Percentiles rank a stretch among this genome's conserved stretches.
These are phyloP conservation scores for Patella caerulea DNA, from an alignment of 2,888 invertebrate genomes.

Conservation along the genomic window DNA sequence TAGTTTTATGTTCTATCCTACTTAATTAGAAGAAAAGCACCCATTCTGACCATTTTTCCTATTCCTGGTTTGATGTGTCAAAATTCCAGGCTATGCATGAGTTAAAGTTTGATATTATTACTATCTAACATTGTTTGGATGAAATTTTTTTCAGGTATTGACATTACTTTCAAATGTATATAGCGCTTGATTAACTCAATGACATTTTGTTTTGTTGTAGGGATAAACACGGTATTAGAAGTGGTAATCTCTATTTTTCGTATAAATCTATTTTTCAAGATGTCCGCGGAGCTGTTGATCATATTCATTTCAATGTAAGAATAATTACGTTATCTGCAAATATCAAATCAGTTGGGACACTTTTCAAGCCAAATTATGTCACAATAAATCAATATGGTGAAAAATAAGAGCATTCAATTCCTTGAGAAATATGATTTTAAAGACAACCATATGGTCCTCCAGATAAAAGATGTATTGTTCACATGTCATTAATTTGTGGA, in stretches of 20 bases:
- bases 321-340: neutral
- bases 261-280: slow-evolving; percentile 99
- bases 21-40: neutral
- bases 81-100: too few relatives aligned
- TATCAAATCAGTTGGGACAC: too few relatives aligned
- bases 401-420: too few relatives aligned
- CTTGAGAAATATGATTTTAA: too few relatives aligned
- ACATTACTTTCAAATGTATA: too few relatives aligned
- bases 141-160: neutral
- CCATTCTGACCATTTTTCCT: neutral
- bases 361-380: too few relatives aligned
- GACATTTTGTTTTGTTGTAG: slow-evolving; percentile 64
- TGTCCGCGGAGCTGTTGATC: slow-evolving; percentile 92
- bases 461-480: too few relatives aligned
- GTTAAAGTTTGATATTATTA: neutral
- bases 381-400: too few relatives aligned
- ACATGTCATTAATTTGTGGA: neutral
- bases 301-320: slow-evolving; percentile 74
- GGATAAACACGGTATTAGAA: slow-evolving; percentile 85
- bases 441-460: too few relatives aligned
- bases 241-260: slow-evolving; percentile 94
- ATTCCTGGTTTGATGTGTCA: too few relatives aligned
- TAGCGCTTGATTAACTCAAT: too few relatives aligned
- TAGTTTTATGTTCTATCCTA: neutral
- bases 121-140: neutral